Evolutionary conservation across 2,888 invertebrate genomes (phyloP).

Genomic region (Carcina quercana): DNA sequence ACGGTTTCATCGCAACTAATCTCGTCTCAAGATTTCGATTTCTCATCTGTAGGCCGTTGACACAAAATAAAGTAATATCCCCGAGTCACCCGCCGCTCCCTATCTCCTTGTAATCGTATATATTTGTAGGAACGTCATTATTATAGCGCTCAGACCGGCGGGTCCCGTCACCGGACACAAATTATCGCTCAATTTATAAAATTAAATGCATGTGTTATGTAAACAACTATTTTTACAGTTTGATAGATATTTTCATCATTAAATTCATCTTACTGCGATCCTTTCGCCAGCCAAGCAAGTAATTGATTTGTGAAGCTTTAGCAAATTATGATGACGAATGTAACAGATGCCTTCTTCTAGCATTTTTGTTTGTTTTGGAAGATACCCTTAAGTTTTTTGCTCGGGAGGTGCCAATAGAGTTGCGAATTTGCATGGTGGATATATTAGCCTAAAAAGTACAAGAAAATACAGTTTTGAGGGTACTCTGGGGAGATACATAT

Average conservation of each 20-base stretch:
- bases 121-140: conserved; percentile 40
- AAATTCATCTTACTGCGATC: neutral
- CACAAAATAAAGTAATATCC: conserved; percentile 36
- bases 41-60: conserved; percentile 22
- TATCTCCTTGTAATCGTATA: conserved; percentile 43
- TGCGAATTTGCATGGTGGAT: too few species aligned
- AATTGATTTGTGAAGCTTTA: neutral
- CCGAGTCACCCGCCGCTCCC: conserved; percentile 16
- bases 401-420: too few species aligned
- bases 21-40: conserved; percentile 4
- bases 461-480: too few species aligned
- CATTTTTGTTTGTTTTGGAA: too few species aligned
- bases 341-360: too few species aligned
- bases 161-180: conserved; percentile 38
- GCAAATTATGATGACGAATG: too few species aligned
- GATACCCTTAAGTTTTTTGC: too few species aligned
- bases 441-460: too few species aligned
- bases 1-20: too few species aligned
- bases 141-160: conserved; percentile 36
- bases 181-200: conserved; percentile 57
- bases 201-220: conserved; percentile 44
- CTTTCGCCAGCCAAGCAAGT: neutral
- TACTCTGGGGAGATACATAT: too few species aligned
- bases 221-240: conserved; percentile 25
- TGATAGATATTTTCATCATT: conserved; percentile 22